These are phyloP conservation scores for Nomada flava DNA, from an alignment of 2,888 invertebrate species.

Conservation along the genomic window DNA sequence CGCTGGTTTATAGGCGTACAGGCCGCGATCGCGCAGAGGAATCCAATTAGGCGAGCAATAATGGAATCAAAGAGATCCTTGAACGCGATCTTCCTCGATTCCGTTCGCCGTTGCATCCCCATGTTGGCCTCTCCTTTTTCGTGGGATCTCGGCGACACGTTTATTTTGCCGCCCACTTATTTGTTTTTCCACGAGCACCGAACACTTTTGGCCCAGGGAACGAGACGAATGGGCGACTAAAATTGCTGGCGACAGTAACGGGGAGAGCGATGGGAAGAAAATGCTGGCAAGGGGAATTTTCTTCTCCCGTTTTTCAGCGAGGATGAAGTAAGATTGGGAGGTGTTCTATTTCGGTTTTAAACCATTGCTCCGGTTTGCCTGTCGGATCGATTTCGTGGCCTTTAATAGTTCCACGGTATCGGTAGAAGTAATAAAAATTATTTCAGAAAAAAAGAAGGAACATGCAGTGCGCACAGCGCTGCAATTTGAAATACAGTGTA, in stretches of 20 bases:
- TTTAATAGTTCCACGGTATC: too few relatives aligned
- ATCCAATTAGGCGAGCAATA: constrained; percentile 82
- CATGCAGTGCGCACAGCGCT: too few relatives aligned
- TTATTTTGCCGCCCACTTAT: constrained; percentile 31
- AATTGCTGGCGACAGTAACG: not conserved
- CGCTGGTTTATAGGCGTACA: constrained; percentile 67
- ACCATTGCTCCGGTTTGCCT: too few relatives aligned
- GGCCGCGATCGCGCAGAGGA: constrained; percentile 78
- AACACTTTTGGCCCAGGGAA: not conserved
- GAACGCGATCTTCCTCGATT: constrained; percentile 24
- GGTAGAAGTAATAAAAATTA: too few relatives aligned
- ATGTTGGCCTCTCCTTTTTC: constrained; percentile 26
- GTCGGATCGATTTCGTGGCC: too few relatives aligned
- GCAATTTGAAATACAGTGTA: too few relatives aligned
- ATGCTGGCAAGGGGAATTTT: not conserved
- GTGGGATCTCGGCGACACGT: constrained; percentile 54
- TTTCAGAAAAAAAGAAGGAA: too few relatives aligned
- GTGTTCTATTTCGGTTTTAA: not conserved
- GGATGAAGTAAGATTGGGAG: not conserved
- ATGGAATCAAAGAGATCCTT: constrained; percentile 76
- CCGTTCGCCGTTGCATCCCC: not conserved
- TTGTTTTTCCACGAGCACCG: not conserved
- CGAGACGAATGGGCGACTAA: not conserved
- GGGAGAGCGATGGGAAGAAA: not conserved
- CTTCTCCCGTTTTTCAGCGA: too few relatives aligned